A percentile compares a stretch with the other conserved stretches of the same genome.
These are phyloP conservation scores for Balaenoptera acutorostrata DNA, from an alignment of 2,113 vertebrate genomes.

Conservation along the genomic window DNA sequence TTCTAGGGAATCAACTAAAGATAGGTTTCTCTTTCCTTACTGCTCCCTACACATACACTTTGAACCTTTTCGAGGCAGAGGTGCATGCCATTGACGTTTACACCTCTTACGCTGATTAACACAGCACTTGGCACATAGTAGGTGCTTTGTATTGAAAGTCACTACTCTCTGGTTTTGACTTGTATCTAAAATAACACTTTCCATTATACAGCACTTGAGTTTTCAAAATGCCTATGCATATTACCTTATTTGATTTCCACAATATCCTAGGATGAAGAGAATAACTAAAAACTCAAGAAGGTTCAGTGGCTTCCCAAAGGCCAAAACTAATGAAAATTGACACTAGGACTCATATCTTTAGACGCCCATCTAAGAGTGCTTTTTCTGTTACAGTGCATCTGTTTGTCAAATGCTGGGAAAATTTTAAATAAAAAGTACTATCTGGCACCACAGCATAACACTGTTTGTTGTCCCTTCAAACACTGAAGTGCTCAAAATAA, in stretches of 20 bases:
- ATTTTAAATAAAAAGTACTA: conserved; percentile 21
- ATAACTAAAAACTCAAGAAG: conserved; percentile 7
- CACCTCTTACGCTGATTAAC: neutral
- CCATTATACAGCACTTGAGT: neutral
- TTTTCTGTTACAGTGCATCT: neutral
- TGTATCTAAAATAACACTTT: neutral
- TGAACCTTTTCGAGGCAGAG: conserved; percentile 10
- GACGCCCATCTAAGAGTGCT: neutral
- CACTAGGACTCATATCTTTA: neutral
- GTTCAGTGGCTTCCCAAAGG: conserved; percentile 10
- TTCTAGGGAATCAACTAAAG: neutral
- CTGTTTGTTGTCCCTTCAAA: conserved; percentile 28
- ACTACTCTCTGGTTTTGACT: neutral
- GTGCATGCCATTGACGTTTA: neutral
- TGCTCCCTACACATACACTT: neutral
- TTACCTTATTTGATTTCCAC: neutral
- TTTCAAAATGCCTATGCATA: neutral
- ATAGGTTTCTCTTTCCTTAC: neutral
- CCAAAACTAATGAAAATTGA: conserved; percentile 22
- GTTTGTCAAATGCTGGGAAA: neutral
- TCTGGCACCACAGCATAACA: neutral
- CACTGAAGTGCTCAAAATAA: neutral
- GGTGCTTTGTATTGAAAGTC: neutral
- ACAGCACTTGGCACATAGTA: neutral
- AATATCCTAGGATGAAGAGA: neutral